Conservation (phyloP, 2,113 vertebrate species). For the Rhabdomys dilectus region DNA sequence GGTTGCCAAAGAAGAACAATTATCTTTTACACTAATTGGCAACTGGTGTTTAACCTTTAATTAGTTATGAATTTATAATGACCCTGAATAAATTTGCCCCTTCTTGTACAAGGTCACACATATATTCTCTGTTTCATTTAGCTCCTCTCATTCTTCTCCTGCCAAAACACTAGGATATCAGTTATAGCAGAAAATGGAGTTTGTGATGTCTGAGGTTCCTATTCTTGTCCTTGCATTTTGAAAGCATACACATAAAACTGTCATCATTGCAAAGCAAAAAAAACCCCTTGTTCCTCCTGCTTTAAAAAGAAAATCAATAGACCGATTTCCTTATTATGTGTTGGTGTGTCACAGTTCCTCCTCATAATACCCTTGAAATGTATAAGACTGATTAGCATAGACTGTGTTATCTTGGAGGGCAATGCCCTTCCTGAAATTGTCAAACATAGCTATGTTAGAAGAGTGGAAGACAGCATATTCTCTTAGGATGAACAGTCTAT, state of each 20-base stretch:
- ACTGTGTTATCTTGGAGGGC: slow-evolving; percentile 78
- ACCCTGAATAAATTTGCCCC: slow-evolving; percentile 82
- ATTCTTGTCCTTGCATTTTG: slow-evolving; percentile 78
- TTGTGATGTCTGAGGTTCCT: slow-evolving; percentile 68
- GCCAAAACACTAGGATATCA: slow-evolving; percentile 45
- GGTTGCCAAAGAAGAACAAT: slow-evolving; percentile 86
- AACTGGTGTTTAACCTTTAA: slow-evolving; percentile 88
- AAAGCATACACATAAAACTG: slow-evolving; percentile 73
- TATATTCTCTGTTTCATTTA: slow-evolving; percentile 76
- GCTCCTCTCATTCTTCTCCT: slow-evolving; percentile 18
- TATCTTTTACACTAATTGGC: slow-evolving; percentile 87
- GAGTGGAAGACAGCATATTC: slow-evolving; percentile 72
- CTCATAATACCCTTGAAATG: slow-evolving; percentile 73
- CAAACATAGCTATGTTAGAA: slow-evolving; percentile 78
- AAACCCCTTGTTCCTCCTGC: slow-evolving; percentile 71
- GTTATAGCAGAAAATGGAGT: slow-evolving; percentile 83
- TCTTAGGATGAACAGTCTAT: slow-evolving; percentile 52
- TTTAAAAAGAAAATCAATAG: slow-evolving; percentile 85
- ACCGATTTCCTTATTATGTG: slow-evolving; percentile 77
- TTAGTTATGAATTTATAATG: slow-evolving; percentile 87
- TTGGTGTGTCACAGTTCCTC: slow-evolving; percentile 79
- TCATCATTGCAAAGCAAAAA: slow-evolving; percentile 74
- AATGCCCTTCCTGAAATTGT: slow-evolving; percentile 78
- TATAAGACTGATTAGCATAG: slow-evolving; percentile 83
- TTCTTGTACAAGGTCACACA: slow-evolving; percentile 85